A percentile compares a stretch with the other conserved stretches of the same genome.
These are phyloP conservation scores for Heliconius aoede DNA, from an alignment of 2,888 invertebrate genomes.

Conservation along the genomic window DNA sequence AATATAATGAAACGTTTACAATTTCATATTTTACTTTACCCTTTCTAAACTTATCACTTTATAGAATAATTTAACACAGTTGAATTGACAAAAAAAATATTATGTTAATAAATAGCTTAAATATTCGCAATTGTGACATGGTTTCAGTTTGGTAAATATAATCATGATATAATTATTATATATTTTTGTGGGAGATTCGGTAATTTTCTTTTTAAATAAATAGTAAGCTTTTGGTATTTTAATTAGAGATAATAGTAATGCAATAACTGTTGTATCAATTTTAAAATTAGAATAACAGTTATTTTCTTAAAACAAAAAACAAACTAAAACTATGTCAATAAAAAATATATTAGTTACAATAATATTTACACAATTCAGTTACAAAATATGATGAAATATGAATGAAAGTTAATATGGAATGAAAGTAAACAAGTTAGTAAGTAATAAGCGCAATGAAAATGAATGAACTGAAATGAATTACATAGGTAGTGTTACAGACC, in stretches of 20 bases:
- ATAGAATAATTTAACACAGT: neutral
- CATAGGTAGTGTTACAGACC: constrained; percentile 15
- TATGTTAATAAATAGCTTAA: neutral
- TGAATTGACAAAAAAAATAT: neutral
- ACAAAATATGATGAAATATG: neutral
- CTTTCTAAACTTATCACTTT: neutral
- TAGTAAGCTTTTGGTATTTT: neutral
- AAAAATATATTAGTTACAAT: neutral
- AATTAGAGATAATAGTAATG: neutral
- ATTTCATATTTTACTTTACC: neutral
- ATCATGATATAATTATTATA: too few relatives aligned
- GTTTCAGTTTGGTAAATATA: too few relatives aligned
- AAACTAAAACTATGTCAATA: neutral
- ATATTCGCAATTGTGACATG: neutral
- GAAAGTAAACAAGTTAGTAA: constrained; percentile 52
- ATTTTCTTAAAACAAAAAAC: neutral
- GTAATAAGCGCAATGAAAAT: constrained; percentile 52
- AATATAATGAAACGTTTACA: neutral
- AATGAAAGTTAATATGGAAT: constrained; percentile 5
- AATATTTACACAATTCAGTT: constrained; percentile 6
- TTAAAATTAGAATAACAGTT: neutral
- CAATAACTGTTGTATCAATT: neutral
- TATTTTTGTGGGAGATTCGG: too few relatives aligned
- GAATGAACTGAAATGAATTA: constrained; percentile 25
- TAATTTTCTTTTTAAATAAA: neutral